Base-by-base conservation (phyloP, 2,888 invertebrate genomes). In the Microplitis manilae region DNA sequence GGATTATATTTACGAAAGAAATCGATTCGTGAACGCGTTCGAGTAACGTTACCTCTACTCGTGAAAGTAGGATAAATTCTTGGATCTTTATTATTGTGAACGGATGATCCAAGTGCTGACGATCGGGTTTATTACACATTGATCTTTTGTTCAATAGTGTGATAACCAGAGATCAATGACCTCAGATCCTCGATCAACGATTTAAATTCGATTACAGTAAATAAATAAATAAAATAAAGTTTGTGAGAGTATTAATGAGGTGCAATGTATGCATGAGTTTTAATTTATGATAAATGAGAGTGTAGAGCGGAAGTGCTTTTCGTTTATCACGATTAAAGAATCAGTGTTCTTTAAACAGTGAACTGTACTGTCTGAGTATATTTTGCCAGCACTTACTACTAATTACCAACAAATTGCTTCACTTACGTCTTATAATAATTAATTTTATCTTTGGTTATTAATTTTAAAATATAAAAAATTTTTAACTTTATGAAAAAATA, bases 11-110 rank as follows among this genome's bases (percentile, higher is more conserved):
- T 50, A 50, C 8, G 4, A 50, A 50, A 50, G 50, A 50, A 50
- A 50, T 50, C 50, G 50, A 50, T 50, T 50, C 13, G 50, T 50
- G 50, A 50, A 50, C 50, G 50, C 13, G 50, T 13, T 50, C 50
- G 50, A 50, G 13, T 50, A 50, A 50, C 50, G 50, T 50, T 13
- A 50, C 50, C 50, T 50, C 50, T 13, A 50, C 13, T 59, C 50
- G 70, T 70, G 75, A 75, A 75, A 75, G 75, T 75, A 75, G 75
- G 75, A 61, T 75, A 75, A 62, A 75, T 75, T 75, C 75, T 62
- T 68, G 6, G 50, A 68, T 59, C 9, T 67, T 39, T 60, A 68
- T 68, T 40, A 68, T 60, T 68, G 50, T 68, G 61, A 75, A 30
- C 30, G 30, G 75, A 75, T 68, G 68, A 38, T 59, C 15, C 59